Evolutionary conservation across 2,113 vertebrate genomes (phyloP).

Genomic region (Danionella cerebrum): DNA sequence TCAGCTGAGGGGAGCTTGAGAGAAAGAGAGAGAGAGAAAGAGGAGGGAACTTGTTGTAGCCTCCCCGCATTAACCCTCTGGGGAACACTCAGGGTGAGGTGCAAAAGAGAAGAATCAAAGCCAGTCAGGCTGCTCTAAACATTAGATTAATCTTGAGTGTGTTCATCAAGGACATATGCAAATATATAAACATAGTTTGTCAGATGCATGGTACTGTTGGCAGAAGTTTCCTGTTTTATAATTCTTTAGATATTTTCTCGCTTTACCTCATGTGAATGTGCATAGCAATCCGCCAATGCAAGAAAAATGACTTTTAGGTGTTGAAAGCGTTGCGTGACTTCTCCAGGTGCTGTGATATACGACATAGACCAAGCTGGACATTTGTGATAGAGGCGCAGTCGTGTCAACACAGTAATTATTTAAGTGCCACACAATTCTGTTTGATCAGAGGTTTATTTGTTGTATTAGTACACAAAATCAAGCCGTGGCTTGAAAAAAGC

Average conservation of each 20-base stretch:
- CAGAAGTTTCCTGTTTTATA: not conserved
- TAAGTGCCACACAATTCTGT: too few species aligned
- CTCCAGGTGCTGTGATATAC: too few species aligned
- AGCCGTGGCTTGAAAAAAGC: too few species aligned
- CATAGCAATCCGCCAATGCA: too few species aligned
- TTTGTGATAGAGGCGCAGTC: too few species aligned
- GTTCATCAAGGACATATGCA: slow-evolving; percentile 17
- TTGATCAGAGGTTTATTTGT: too few species aligned
- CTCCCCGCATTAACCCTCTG: slow-evolving; percentile 47
- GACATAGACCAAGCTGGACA: too few species aligned
- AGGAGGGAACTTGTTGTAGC: slow-evolving; percentile 46
- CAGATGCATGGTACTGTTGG: not conserved
- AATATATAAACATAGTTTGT: slow-evolving; percentile 4
- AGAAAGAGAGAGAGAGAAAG: slow-evolving; percentile 35
- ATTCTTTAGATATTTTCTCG: not conserved
- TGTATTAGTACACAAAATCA: too few species aligned
- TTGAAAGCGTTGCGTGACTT: too few species aligned
- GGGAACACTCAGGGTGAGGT: slow-evolving; percentile 56
- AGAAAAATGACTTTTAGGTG: not conserved
- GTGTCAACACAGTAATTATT: too few species aligned
- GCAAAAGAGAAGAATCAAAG: slow-evolving; percentile 45
- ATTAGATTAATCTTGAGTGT: not conserved
- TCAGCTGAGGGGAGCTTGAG: slow-evolving; percentile 6
- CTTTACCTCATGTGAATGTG: not conserved
- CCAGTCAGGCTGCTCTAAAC: not conserved